A percentile compares a stretch with the other conserved stretches of the same genome.
phyloP scores from a whole-genome alignment of 2,113 vertebrate species.

The Hiodon alosoides region DNA sequence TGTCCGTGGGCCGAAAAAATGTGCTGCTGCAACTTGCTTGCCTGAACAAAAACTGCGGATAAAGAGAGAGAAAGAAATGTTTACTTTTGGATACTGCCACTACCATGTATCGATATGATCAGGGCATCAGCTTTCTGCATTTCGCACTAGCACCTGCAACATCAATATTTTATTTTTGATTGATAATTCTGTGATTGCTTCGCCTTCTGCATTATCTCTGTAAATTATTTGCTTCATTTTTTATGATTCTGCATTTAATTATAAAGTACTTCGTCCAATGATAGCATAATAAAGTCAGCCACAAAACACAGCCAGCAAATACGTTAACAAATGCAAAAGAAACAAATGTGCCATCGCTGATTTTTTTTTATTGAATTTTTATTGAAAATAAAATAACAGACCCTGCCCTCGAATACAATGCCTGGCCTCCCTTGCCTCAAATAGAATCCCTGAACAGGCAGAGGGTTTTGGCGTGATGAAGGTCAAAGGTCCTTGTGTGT shows the following conservation, averaged over 20 bases:
- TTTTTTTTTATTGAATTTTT: too few species aligned
- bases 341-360: too few species aligned
- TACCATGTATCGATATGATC: too few species aligned
- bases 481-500: too few species aligned
- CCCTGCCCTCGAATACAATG: neutral
- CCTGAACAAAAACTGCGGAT: constrained; percentile 89
- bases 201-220: neutral
- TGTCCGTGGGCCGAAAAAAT: constrained; percentile 98
- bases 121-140: too few species aligned
- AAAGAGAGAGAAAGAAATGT: constrained; percentile 18
- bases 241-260: neutral
- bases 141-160: too few species aligned
- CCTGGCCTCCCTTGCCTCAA: neutral
- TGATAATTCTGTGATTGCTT: neutral
- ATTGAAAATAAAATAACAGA: neutral
- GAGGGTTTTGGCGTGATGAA: neutral
- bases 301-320: neutral
- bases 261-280: neutral
- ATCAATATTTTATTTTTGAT: neutral
- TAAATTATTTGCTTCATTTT: neutral
- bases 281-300: neutral
- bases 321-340: too few species aligned
- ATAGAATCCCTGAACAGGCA: neutral
- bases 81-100: neutral
- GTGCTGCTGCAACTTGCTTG: constrained; percentile 98